These are phyloP conservation scores for Myotis brandtii DNA, from an alignment of 2,113 vertebrate genomes.

Conservation along the genomic window DNA sequence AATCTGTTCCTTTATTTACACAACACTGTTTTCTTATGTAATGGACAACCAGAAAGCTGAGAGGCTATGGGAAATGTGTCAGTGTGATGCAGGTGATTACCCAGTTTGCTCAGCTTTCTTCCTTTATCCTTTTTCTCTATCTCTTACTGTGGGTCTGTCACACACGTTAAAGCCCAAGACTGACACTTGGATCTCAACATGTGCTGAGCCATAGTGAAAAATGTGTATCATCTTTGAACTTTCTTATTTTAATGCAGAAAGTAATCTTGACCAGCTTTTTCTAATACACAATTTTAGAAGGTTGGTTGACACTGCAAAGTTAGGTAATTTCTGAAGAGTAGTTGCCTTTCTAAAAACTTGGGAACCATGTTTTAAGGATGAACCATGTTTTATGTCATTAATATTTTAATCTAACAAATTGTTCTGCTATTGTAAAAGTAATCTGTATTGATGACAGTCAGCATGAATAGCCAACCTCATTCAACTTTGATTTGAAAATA, in stretches of 20 bases:
- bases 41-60: neutral
- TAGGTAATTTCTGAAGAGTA: slow-evolving; percentile 22
- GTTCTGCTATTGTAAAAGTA: neutral
- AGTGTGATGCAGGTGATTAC: neutral
- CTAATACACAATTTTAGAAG: neutral
- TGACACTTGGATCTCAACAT: neutral
- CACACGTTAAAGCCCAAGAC: neutral
- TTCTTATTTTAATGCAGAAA: neutral
- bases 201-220: neutral
- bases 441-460: neutral
- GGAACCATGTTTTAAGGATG: neutral
- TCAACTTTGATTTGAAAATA: neutral
- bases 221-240: neutral
- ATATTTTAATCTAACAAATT: neutral
- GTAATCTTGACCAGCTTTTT: neutral
- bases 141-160: neutral
- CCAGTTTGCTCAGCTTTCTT: neutral
- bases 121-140: neutral
- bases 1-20: neutral
- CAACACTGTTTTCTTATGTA: neutral
- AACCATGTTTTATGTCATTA: neutral
- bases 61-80: neutral
- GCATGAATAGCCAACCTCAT: neutral
- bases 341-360: neutral
- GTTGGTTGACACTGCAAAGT: neutral